Evolutionary conservation across 2,113 vertebrate genomes (phyloP), one percentile per base, ranked within the genome.

Genomic region (Atlantisia rogersi): DNA sequence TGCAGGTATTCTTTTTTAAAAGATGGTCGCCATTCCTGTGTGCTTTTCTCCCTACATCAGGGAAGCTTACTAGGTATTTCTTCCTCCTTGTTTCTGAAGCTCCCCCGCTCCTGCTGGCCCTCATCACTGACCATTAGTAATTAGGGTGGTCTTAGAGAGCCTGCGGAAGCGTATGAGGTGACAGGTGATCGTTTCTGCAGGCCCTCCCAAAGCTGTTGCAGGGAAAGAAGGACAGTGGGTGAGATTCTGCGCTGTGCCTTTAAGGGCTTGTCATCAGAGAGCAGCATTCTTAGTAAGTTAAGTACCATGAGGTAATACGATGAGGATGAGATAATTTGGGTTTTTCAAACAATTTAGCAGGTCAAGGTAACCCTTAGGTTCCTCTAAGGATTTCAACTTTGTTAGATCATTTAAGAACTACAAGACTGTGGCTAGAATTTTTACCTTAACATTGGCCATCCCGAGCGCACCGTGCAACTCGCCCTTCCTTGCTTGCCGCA

Each of bases 361-460:
- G 69, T 92, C 92, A 78, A 90, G 59, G 85, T 91, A 96, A 94
- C 56, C 68, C 74, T 69, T 79, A 52, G 62, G 50, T 82, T 94
- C 17, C 40, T 77, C 73, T 32, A 15, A 59, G 37, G 62, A 69
- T 69, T 91, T 94, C 32, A 50, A 1, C n/a, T 71, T 65, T 42
- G 71, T 88, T 70, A 75, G 55, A 52, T 86, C 21, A 12, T 37
- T 78, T 53, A 11, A 75, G 55, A 71, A 53, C 26, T 35, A 56
- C 52, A 13, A 0, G 15, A 8, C 5, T 10, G 67, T 44, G 78
- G 64, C 52, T 37, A 75, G 50, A 68, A 58, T 56, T 48, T 10
- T 10, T 53, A n/a, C 64, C 20, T 71, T 11, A 46, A 3, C 0
- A 5, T 15, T 32, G n/a, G 29, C 73, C 48, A 11, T 28, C n/a